These are phyloP conservation scores for Anolis sagrei DNA, from an alignment of 2,113 vertebrate species.

Conservation along the genomic window DNA sequence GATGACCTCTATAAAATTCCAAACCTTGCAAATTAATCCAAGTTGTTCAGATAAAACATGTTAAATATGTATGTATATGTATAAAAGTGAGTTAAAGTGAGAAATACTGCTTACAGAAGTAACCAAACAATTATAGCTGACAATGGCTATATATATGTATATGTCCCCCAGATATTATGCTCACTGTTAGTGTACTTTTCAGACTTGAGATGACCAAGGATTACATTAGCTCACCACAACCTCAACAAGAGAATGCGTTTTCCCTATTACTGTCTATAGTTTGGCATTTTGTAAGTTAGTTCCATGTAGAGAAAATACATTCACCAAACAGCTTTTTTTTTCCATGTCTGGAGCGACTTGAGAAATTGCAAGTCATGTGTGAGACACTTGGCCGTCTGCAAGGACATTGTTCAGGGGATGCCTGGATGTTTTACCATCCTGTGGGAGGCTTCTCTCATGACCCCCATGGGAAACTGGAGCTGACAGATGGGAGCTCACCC, in stretches of 20 bases:
- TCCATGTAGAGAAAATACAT: too few relatives aligned
- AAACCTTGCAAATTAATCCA: background rate
- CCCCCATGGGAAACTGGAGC: too few relatives aligned
- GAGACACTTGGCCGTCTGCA: too few relatives aligned
- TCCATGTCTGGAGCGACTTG: too few relatives aligned
- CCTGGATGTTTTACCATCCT: too few relatives aligned
- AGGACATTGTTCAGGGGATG: too few relatives aligned
- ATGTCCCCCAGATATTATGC: background rate
- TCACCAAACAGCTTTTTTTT: too few relatives aligned
- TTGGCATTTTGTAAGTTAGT: background rate
- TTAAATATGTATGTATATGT: background rate
- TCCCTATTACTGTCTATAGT: background rate
- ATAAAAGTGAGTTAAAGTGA: too few relatives aligned
- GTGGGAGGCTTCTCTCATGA: too few relatives aligned
- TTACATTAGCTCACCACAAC: background rate
- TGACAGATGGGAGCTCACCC: too few relatives aligned
- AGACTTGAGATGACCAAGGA: background rate
- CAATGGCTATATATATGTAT: background rate
- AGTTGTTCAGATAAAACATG: background rate
- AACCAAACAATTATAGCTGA: too few relatives aligned
- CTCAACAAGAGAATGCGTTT: background rate
- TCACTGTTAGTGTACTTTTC: background rate
- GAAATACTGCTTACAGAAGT: background rate
- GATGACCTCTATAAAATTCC: background rate
- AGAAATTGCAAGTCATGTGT: too few relatives aligned